Conservation (phyloP, 2,888 invertebrate genomes). For the Acanthoscelides obtectus region DNA sequence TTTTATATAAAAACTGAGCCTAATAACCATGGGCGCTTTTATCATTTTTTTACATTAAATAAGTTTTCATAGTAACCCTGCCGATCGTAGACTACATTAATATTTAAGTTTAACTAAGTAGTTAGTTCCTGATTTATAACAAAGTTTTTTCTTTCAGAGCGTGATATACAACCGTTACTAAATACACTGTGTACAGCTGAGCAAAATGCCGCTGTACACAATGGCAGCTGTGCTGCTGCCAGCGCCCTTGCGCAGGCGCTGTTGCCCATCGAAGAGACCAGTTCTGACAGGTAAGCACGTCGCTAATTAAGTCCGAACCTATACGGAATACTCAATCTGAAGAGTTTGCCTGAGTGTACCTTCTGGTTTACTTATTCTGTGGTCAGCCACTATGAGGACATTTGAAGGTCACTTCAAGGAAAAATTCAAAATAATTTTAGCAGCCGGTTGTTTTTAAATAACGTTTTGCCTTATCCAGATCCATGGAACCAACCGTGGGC, state of each 20-base stretch:
- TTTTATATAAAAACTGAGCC: too few relatives aligned
- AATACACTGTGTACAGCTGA: conserved; percentile 41
- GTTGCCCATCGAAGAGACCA: conserved; percentile 48
- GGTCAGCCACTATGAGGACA: too few relatives aligned
- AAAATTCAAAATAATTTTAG: too few relatives aligned
- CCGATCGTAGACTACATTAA: too few relatives aligned
- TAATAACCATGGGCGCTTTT: too few relatives aligned
- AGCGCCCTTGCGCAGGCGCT: conserved; percentile 42
- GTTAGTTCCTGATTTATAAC: too few relatives aligned
- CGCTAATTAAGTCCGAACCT: not conserved
- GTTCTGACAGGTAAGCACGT: conserved; percentile 43
- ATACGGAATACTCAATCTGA: not conserved
- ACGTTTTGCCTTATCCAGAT: conserved; percentile 23
- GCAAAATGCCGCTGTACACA: conserved; percentile 41
- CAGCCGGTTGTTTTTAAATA: not conserved
- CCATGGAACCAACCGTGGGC: conserved; percentile 75
- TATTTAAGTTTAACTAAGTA: too few relatives aligned
- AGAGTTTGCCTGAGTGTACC: too few relatives aligned
- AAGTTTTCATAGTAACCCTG: too few relatives aligned
- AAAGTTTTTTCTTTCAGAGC: conserved; percentile 52
- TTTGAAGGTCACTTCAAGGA: too few relatives aligned
- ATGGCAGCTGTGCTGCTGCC: conserved; percentile 28
- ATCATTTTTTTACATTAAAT: too few relatives aligned
- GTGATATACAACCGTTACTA: conserved; percentile 58
- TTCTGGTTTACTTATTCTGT: too few relatives aligned